Percentiles rank a stretch among this genome's conserved stretches.
phyloP scores from a whole-genome alignment of 2,797 vertebrate genomes.

The Psittacula echo region DNA sequence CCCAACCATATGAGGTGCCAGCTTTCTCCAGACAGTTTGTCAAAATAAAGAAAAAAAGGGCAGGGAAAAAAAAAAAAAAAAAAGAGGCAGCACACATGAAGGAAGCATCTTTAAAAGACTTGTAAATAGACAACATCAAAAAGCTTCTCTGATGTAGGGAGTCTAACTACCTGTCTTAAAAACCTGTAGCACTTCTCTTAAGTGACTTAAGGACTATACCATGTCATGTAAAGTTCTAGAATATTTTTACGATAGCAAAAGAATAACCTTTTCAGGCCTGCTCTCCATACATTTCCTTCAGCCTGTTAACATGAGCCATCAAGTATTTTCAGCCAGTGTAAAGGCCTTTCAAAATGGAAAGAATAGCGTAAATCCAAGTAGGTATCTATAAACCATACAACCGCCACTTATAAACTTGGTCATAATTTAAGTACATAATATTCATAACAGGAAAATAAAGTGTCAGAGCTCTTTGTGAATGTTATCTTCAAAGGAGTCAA shows the following conservation, averaged over 20 bases:
- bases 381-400: neutral
- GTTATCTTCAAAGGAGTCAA: neutral
- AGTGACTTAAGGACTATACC: neutral
- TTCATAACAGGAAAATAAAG: neutral
- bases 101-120: neutral
- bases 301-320: neutral
- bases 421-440: neutral
- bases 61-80: neutral
- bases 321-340: neutral
- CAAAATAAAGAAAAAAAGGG: neutral
- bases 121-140: neutral
- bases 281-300: neutral
- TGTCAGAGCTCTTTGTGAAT: neutral
- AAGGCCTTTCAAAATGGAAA: conserved; percentile 5
- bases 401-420: neutral
- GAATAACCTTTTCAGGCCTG: neutral
- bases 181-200: neutral
- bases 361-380: neutral
- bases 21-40: neutral
- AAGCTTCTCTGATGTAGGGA: neutral
- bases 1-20: neutral
- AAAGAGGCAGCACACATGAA: neutral
- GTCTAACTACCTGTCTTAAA: neutral
- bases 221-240: neutral
- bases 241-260: neutral